Conservation (phyloP, 2,888 invertebrate species). For the Pollenia labialis region DNA sequence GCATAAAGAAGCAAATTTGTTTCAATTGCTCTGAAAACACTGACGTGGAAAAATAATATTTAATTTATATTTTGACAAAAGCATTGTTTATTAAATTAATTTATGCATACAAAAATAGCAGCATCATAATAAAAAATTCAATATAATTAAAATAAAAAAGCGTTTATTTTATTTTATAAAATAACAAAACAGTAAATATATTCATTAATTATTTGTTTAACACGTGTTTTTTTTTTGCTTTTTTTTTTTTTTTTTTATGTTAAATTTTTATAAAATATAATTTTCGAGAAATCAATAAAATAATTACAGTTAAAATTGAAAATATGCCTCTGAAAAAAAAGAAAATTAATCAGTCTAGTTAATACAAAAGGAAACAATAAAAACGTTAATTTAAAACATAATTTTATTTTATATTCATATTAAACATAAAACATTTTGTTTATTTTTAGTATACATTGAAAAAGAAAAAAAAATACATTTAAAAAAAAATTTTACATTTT, state of each 20-base stretch:
- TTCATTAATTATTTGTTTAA: conserved; percentile 44
- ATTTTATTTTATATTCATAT: conserved; percentile 34
- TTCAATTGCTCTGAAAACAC: conserved; percentile 43
- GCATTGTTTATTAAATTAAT: conserved; percentile 50
- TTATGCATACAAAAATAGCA: conserved; percentile 30
- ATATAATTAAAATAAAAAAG: not conserved
- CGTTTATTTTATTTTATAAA: conserved; percentile 21
- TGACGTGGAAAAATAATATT: conserved; percentile 30
- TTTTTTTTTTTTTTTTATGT: too few relatives aligned
- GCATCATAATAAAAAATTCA: not conserved
- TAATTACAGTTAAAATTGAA: conserved; percentile 9
- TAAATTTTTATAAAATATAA: not conserved
- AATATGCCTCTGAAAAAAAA: not conserved
- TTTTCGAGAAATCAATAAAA: conserved; percentile 27
- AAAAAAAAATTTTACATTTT: conserved; percentile 11
- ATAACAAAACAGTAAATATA: conserved; percentile 17
- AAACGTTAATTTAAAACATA: not conserved
- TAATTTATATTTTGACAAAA: conserved; percentile 35
- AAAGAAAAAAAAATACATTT: conserved; percentile 7
- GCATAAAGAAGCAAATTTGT: not conserved
- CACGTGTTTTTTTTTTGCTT: not conserved
- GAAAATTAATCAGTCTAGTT: conserved; percentile 25
- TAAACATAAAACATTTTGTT: conserved; percentile 29
- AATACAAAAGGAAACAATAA: conserved; percentile 9
- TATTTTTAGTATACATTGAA: not conserved